These are phyloP conservation scores for Cyprinella venusta DNA, from an alignment of 2,797 vertebrate species.

Conservation along the genomic window DNA sequence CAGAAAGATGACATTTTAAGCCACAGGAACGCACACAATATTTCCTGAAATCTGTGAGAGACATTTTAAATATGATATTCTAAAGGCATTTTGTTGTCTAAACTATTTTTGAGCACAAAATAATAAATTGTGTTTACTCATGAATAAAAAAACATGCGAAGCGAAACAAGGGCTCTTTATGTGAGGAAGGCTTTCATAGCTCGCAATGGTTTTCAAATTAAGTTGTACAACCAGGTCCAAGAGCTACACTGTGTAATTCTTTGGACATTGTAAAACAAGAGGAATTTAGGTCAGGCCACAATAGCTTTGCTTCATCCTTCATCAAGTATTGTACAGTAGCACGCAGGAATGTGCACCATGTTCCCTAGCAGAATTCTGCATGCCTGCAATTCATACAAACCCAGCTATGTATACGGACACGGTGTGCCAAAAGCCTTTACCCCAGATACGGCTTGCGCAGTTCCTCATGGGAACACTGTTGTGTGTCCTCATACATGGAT, in stretches of 20 bases:
- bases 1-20: not conserved
- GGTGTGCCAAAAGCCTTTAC: slow-evolving; percentile 48
- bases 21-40: not conserved
- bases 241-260: slow-evolving; percentile 69
- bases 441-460: not conserved
- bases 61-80: not conserved
- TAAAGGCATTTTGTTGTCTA: not conserved
- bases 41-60: not conserved
- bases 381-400: slow-evolving; percentile 40
- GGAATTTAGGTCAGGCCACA: slow-evolving; percentile 80
- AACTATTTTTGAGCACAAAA: not conserved
- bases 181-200: slow-evolving; percentile 44
- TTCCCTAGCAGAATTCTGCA: slow-evolving; percentile 64
- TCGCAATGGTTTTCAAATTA: slow-evolving; percentile 39
- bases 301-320: slow-evolving; percentile 66
- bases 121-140: not conserved
- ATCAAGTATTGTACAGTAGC: slow-evolving; percentile 55
- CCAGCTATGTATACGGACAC: slow-evolving; percentile 23
- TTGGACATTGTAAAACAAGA: slow-evolving; percentile 67
- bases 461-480: not conserved
- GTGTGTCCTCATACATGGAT: slow-evolving; percentile 34
- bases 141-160: not conserved
- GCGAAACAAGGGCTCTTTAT: slow-evolving; percentile 13
- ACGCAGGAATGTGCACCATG: slow-evolving; percentile 63
- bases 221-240: slow-evolving; percentile 48